Evolutionary conservation across 1,140 invertebrate species (phyloP), one percentile per base, ranked within the genome.

Genomic region (Leptopilina boulardi): DNA sequence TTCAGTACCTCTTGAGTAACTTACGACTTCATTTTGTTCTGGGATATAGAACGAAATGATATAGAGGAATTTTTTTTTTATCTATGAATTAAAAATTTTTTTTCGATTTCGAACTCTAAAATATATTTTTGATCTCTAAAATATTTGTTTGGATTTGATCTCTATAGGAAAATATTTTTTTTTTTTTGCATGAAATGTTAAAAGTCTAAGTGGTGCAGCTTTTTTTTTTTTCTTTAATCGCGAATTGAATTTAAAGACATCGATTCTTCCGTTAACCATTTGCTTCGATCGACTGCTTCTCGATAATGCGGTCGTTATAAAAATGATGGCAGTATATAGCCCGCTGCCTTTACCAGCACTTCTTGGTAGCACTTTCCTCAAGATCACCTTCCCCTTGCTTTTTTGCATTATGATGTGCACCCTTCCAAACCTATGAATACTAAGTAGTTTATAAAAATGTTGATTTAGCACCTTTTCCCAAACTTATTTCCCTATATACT

Each of bases 371-470:
- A 70, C 70, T 76, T 76, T 82, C 78, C 72, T 77, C 78, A 75
- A 79, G 74, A 84, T 84, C 76, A 84, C 80, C 77, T 79, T 80
- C 78, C 8, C 47, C n/a, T n/a, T 38, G 19, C n/a, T 44, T 56
- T n/a, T n/a, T 34, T 79, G 80, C 77, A 80, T 82, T 30, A 71
- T 23, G 41, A 18, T 76, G 66, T 76, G 70, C 78, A 80, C 80
- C 79, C 79, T 79, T 82, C 83, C 82, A 78, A 89, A 85, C 87
- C 87, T 86, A 89, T 90, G 89, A 90, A 90, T 90, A 90, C 88
- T 89, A 87, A 90, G 85, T 84, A 87, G 89, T 89, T 90, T 89
- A 90, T 90, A 90, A 90, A 90, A 90, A 90, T 90, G 89, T 90
- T 89, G 89, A 90, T 90, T 89, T 89, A 90, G 87, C 87, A 80